These are phyloP conservation scores for Brachionus sp. DNA, from an alignment of 1,140 invertebrate genomes.

Conservation along the genomic window DNA sequence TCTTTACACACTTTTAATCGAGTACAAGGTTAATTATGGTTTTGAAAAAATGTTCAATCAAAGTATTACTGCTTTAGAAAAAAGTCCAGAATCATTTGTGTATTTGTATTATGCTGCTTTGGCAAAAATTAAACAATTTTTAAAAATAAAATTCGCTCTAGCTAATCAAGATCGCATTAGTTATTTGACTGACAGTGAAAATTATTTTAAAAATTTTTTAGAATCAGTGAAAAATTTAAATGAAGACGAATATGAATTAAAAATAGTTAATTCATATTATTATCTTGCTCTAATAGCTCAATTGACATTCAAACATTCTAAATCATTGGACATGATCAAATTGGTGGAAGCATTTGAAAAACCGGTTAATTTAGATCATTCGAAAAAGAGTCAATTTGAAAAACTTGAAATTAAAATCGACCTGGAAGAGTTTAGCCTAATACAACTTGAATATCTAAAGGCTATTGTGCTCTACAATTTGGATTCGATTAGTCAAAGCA, in stretches of 20 bases:
- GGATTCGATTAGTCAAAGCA: not conserved
- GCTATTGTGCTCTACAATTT: not conserved
- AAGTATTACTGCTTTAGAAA: not conserved
- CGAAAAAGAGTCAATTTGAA: not conserved
- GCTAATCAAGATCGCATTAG: not conserved
- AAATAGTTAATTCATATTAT: conserved; percentile 21
- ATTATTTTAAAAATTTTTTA: conserved; percentile 5
- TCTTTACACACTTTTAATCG: conserved; percentile 7
- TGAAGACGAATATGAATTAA: not conserved
- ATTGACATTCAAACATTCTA: not conserved
- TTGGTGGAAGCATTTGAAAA: not conserved
- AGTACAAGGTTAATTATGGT: not conserved
- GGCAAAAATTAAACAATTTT: not conserved
- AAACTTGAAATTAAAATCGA: not conserved
- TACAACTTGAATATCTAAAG: not conserved
- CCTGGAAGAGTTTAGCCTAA: not conserved
- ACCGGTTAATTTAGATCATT: not conserved
- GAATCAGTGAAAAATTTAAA: not conserved
- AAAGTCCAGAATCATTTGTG: not conserved
- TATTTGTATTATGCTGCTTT: not conserved
- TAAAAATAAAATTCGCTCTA: not conserved
- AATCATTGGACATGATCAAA: not conserved
- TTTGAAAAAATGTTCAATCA: conserved; percentile 1
- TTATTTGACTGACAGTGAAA: not conserved
- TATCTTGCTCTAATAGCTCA: not conserved